Base-by-base conservation (phyloP, 2,797 vertebrate genomes). In the Petrocephalus schoutedeni region DNA sequence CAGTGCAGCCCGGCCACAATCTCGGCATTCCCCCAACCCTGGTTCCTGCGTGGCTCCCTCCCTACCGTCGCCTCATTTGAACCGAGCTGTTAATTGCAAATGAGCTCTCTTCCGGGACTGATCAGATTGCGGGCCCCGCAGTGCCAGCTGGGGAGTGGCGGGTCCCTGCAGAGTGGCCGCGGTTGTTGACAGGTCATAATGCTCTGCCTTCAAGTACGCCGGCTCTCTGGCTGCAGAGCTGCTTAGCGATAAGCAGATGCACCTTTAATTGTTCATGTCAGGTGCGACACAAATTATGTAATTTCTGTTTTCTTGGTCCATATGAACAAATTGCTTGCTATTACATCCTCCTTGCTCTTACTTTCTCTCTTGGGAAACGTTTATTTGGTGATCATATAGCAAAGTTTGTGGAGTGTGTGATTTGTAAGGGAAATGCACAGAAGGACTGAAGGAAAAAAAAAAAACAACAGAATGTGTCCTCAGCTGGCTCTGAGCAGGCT, bases 1-100 rank as follows among this genome's bases (percentile, higher is more conserved):
- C 87, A 80, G 14, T 32, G 88, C 88, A 56, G 67, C 67, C n/a
- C 36, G 57, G 88, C 84, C 82, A 83, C 12, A 21, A 19, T 28
- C 51, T 23, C 51, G 3, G 21, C 19, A 51, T 28, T 53, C 82
- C 58, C 56, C 32, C 85, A 19, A 1, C 28, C 87, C 56, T 10
- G 59, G 3, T 85, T 41, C 89, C 87, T 58, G 49, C 71, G 74
- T 84, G 54, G 8, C 54, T 64, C 58, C 58, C 51, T 53, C 51
- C 4, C 85, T 71, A 87, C 86, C 85, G 83, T 71, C 41, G 8
- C 32, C 86, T 56, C 74, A 45, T 86, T 89, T 67, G 74, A 87
- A 88, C 88, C 89, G 83, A 77, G 28, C 71, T 90, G 88, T 89
- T 89, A 88, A 88, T 90, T 88, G 87, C 86, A 90, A 88, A 87